These are phyloP conservation scores for Echeneis naucrates DNA, from an alignment of 2,797 vertebrate genomes.

Conservation along the genomic window DNA sequence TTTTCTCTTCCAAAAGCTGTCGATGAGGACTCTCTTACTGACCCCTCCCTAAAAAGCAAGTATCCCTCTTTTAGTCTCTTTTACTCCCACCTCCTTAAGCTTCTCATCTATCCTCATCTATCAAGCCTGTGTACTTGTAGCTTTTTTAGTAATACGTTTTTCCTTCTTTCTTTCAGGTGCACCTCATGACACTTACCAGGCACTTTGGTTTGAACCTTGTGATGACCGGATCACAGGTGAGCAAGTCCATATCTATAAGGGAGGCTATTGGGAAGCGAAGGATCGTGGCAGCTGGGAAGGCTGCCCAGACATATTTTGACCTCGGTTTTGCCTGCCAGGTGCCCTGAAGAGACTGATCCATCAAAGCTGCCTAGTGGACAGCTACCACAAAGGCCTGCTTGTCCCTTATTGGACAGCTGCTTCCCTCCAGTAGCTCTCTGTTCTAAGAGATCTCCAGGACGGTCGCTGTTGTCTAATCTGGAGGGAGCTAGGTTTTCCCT, in stretches of 20 bases:
- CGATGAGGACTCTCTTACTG: constrained; percentile 85
- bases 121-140: background rate
- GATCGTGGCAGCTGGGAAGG: constrained; percentile 90
- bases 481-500: constrained; percentile 37
- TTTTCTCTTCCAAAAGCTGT: constrained; percentile 82
- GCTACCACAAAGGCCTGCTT: constrained; percentile 34
- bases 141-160: background rate
- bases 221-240: constrained; percentile 91
- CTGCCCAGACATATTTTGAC: constrained; percentile 93
- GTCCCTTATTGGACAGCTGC: constrained; percentile 27
- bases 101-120: background rate
- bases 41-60: constrained; percentile 87
- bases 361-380: constrained; percentile 26
- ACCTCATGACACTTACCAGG: constrained; percentile 89
- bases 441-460: constrained; percentile 77
- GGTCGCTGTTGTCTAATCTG: constrained; percentile 55
- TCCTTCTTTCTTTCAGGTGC: constrained; percentile 79
- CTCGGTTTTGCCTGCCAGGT: constrained; percentile 32
- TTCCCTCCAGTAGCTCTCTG: constrained; percentile 72
- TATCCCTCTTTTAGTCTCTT: constrained; percentile 64
- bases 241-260: constrained; percentile 90
- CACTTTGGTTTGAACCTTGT: constrained; percentile 91
- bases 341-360: constrained; percentile 54
- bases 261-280: constrained; percentile 96
- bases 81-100: constrained; percentile 4